Evolutionary conservation across 2,113 vertebrate species (phyloP), one percentile per base, ranked within the genome.

Genomic region (Tetrao urogallus): DNA sequence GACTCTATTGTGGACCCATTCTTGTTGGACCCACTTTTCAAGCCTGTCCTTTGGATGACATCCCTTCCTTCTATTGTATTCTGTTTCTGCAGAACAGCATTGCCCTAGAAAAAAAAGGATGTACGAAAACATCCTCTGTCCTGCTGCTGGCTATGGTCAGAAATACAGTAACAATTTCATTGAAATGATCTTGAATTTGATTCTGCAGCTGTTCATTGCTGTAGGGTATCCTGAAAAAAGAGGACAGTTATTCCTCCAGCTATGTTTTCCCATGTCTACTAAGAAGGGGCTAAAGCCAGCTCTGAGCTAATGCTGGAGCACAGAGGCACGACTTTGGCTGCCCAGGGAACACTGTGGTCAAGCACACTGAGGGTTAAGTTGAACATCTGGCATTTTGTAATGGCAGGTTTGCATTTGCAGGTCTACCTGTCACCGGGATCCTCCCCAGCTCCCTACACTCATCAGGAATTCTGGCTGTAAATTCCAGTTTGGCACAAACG

Each of bases 251-350:
- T 43, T 18, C 20, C 43, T 85, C 38, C 38, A 52, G 32, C 19
- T 70, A 43, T 52, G 4, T 28, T 65, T 73, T 66, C 54, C 32
- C 42, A 0, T 27, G 20, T 34, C 15, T 28, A 17, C n/a, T 3
- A 1, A 9, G 52, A 27, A 66, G 12, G 43, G 24, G 40, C 36
- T 76, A 67, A 61, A 75, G 30, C 4, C 43, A 69, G 43, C 66
- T 74, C 0, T 0, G 21, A 43, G 27, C 3, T 10, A 3, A 50
- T 36, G 0, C 4, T 69, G 90, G 18, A 89, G 13, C 48, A 17
- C 19, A 32, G 36, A 40, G 66, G 8, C 17, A 10, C 15, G 8
- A 2, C 25, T 25, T 19, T 11, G 63, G 57, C 5, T 34, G 48
- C 74, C 20, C 43, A 30, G 54, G 70, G 78, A 72, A 0, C 25